Evolutionary conservation across 2,888 invertebrate species (phyloP), one percentile per base, ranked within the genome.

Genomic region (Rotaria magnacalcarata): DNA sequence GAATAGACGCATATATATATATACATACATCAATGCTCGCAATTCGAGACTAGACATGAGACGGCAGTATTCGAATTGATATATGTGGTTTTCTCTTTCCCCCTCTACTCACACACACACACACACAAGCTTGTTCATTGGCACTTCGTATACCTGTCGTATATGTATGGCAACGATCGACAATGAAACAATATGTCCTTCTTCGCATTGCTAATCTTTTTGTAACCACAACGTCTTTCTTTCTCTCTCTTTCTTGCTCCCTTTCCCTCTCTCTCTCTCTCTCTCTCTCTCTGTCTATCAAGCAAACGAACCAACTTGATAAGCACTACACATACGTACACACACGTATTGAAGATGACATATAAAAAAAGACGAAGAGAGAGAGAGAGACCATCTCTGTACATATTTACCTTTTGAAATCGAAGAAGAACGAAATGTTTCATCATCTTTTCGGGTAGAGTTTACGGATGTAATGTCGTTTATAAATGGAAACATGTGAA

Each of bases 201-300:
- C 67, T 67, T 67, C 67, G 67, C 34, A 67, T 67, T 67, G 67
- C 67, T 67, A 67, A 67, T 67, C 67, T 67, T 67, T 67, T 67
- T 67, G 67, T 67, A 67, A 67, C 67, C 67, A n/a, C 67, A 67
- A 67, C 8, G 67, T 67, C 67, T 67, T 67, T 11, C 27, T 34
- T 3, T 21, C 52, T 52, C 52, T 60, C 60, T 27, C 24, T 21
- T 3, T 52, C 52, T 27, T 27, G 27, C 60, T 27, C 8, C 14
- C 60, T 60, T 14, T 60, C 67, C 14, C 34, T 67, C 67, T 27
- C 67, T 11, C 67, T 67, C 67, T 34, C 11, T 67, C 34, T 27
- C 67, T 27, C 16, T 67, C 67, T 11, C n/a, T 67, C 16, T 67
- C 67, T 67, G 67, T 67, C 67, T 67, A 67, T 67, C 67, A 67